A percentile compares a stretch with the other conserved stretches of the same genome.
Conservation (phyloP, 2,113 vertebrate species). For the Clarias macrocephalus region DNA sequence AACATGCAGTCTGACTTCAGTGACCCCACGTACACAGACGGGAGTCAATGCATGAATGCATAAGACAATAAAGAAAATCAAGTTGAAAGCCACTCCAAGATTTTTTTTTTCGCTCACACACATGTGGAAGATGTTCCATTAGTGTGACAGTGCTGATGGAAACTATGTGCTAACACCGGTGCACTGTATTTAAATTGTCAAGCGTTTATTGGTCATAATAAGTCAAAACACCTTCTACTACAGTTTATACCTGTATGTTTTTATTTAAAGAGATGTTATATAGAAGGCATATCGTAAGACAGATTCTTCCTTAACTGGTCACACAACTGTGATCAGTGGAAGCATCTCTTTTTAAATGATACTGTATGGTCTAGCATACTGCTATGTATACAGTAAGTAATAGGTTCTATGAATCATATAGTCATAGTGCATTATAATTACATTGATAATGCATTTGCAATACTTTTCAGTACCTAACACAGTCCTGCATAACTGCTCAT, state of each 20-base stretch:
- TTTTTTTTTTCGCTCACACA: neutral
- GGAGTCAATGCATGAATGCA: slow-evolving; percentile 34
- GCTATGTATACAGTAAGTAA: neutral
- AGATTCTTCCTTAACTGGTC: neutral
- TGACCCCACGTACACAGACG: slow-evolving; percentile 7
- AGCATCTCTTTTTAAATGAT: neutral
- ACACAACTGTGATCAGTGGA: neutral
- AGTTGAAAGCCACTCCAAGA: slow-evolving; percentile 6
- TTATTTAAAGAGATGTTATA: neutral
- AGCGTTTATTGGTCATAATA: slow-evolving; percentile 22
- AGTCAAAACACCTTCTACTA: neutral
- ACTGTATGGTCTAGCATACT: neutral
- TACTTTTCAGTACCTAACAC: neutral
- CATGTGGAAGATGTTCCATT: neutral
- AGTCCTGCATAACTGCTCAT: neutral
- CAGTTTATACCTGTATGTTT: neutral
- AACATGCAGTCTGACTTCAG: slow-evolving; percentile 11
- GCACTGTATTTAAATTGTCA: slow-evolving; percentile 49
- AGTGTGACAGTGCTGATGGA: slow-evolving; percentile 30
- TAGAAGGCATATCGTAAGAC: slow-evolving; percentile 1
- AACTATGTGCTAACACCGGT: slow-evolving; percentile 35
- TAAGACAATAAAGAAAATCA: slow-evolving; percentile 43
- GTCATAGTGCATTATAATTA: neutral
- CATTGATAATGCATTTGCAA: neutral
- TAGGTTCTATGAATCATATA: neutral